phyloP scores from a whole-genome alignment of 1,140 invertebrate species.

The Scaptodrosophila lebanonensis region DNA sequence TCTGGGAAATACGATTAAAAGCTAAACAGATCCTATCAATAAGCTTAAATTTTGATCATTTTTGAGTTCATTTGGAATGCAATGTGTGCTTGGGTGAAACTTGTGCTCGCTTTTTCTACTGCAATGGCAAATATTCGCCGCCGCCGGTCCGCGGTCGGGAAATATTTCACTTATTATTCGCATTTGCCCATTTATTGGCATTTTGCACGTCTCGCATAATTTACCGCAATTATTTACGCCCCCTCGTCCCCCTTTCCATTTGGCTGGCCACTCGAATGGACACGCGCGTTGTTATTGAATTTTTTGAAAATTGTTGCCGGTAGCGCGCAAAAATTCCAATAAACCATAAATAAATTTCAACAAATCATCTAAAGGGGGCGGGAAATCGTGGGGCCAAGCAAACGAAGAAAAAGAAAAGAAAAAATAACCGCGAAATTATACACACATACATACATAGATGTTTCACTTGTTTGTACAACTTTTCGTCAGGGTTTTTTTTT shows the following conservation, averaged over 20 bases:
- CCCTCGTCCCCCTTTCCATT: conserved; percentile 1
- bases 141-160: too few species aligned
- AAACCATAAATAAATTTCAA: conserved; percentile 73
- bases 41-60: too few species aligned
- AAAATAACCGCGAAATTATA: conserved; percentile 36
- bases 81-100: too few species aligned
- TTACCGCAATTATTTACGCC: conserved; percentile 45
- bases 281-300: conserved; percentile 58
- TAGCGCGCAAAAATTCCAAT: conserved; percentile 72
- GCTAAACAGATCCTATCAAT: too few species aligned
- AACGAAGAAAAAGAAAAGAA: conserved; percentile 50
- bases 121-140: neutral
- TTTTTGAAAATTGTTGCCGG: conserved; percentile 59
- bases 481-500: conserved; percentile 43
- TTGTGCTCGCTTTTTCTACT: conserved; percentile 6
- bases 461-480: conserved; percentile 66
- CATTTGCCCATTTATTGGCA: conserved; percentile 28
- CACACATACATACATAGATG: conserved; percentile 35
- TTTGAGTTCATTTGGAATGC: too few species aligned
- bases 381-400: conserved; percentile 65
- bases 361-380: too few species aligned
- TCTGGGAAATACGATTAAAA: too few species aligned
- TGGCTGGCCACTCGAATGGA: neutral
- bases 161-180: too few species aligned
- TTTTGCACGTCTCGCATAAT: conserved; percentile 49